Evolutionary conservation across 2,113 vertebrate species (phyloP).

Genomic region (Indicator maculatus): DNA sequence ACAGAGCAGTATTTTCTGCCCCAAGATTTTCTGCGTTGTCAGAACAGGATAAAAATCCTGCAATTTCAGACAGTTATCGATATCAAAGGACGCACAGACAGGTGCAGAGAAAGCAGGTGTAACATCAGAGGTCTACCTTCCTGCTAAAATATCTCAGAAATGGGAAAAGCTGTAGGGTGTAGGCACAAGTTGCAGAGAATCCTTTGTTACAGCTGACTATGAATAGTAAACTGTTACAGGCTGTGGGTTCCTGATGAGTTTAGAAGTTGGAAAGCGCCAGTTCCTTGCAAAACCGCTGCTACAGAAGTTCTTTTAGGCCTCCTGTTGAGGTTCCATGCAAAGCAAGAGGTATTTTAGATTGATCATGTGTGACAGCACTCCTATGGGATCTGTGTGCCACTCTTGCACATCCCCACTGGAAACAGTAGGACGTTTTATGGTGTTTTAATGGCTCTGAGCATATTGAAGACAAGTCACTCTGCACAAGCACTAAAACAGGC

Average conservation of each 20-base stretch:
- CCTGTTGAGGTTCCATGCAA: neutral
- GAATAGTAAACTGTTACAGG: neutral
- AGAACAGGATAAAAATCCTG: neutral
- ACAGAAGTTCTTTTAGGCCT: neutral
- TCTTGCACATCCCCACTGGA: neutral
- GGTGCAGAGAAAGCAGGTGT: neutral
- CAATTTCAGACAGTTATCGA: neutral
- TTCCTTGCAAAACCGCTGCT: neutral
- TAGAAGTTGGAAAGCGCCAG: neutral
- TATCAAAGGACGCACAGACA: neutral
- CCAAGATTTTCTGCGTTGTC: neutral
- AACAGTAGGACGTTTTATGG: neutral
- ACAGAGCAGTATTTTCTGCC: neutral
- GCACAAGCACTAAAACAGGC: neutral
- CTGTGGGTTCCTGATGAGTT: neutral
- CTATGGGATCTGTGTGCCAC: neutral
- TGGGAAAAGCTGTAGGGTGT: neutral
- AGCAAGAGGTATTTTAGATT: neutral
- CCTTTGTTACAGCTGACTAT: neutral
- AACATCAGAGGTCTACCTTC: neutral
- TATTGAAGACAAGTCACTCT: neutral
- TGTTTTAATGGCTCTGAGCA: neutral
- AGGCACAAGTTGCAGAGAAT: neutral
- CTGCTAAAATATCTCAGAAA: slow-evolving; percentile 12
- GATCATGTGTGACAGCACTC: neutral